Conservation (phyloP, 2,113 vertebrate species). For the Azemiops feae region DNA sequence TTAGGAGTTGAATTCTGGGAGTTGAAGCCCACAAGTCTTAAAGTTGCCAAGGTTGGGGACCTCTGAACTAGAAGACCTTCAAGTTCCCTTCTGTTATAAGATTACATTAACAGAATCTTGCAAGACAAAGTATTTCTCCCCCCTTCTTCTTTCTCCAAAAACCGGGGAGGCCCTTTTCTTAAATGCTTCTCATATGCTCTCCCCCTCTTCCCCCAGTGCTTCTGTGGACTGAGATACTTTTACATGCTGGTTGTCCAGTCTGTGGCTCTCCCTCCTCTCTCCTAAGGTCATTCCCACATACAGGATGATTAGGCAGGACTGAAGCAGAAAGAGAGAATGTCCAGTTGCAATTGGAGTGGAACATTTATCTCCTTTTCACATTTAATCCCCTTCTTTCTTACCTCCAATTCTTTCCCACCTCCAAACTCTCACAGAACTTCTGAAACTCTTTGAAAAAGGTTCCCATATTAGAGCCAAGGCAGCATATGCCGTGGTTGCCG, state of each 20-base stretch:
- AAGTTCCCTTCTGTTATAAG: background rate
- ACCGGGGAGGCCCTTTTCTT: background rate
- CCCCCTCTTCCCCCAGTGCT: background rate
- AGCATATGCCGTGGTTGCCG: background rate
- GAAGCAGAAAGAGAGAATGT: background rate
- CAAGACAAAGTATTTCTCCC: background rate
- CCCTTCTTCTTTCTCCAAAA: background rate
- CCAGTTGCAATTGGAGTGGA: background rate
- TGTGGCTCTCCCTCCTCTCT: background rate
- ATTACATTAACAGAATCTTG: background rate
- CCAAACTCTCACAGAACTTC: background rate
- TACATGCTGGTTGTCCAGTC: background rate
- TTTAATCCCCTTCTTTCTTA: background rate
- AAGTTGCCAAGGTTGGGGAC: too few species aligned
- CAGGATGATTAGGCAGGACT: background rate
- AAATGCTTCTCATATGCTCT: background rate
- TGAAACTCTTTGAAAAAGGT: background rate
- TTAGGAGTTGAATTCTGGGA: too few species aligned
- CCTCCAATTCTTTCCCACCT: background rate
- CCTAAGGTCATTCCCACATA: background rate
- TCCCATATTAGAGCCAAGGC: background rate
- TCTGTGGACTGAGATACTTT: background rate
- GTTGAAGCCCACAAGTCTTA: too few species aligned
- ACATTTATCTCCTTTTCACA: background rate
- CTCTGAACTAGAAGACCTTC: too few species aligned